These are phyloP conservation scores for Nephila pilipes DNA, from an alignment of 1,140 invertebrate species.

Conservation along the genomic window DNA sequence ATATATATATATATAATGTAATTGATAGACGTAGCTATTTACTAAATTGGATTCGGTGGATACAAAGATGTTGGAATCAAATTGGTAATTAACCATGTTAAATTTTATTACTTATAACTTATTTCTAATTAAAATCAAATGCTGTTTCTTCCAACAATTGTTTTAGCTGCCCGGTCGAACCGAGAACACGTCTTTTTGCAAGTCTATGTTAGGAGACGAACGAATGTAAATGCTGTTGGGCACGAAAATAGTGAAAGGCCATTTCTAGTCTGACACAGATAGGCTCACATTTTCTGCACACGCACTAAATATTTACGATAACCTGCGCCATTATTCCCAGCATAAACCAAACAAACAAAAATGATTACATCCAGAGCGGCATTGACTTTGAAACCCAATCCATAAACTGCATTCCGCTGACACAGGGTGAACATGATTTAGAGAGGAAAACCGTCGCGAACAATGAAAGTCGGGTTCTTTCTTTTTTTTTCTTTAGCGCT, in stretches of 20 bases:
- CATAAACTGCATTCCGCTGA: not conserved
- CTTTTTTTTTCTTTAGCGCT: not conserved
- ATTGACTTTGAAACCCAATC: slow-evolving; percentile 9
- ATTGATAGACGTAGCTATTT: too few relatives aligned
- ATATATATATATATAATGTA: too few relatives aligned
- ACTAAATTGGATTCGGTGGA: too few relatives aligned
- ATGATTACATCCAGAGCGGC: not conserved
- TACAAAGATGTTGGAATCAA: too few relatives aligned
- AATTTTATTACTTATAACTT: too few relatives aligned
- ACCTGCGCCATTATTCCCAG: not conserved
- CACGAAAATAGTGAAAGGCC: not conserved
- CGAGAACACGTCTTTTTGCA: too few relatives aligned
- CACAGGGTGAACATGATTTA: not conserved
- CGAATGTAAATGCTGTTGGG: not conserved
- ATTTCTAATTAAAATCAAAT: too few relatives aligned
- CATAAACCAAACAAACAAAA: not conserved
- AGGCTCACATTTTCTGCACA: not conserved
- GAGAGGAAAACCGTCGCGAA: not conserved
- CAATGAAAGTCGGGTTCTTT: not conserved
- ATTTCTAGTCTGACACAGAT: not conserved
- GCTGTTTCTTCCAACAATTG: too few relatives aligned
- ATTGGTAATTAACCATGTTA: too few relatives aligned
- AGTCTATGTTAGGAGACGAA: too few relatives aligned
- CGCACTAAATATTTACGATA: not conserved
- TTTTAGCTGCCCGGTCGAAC: too few relatives aligned